phyloP scores from a whole-genome alignment of 2,888 invertebrate species.

The Acanthosepion lycidas region DNA sequence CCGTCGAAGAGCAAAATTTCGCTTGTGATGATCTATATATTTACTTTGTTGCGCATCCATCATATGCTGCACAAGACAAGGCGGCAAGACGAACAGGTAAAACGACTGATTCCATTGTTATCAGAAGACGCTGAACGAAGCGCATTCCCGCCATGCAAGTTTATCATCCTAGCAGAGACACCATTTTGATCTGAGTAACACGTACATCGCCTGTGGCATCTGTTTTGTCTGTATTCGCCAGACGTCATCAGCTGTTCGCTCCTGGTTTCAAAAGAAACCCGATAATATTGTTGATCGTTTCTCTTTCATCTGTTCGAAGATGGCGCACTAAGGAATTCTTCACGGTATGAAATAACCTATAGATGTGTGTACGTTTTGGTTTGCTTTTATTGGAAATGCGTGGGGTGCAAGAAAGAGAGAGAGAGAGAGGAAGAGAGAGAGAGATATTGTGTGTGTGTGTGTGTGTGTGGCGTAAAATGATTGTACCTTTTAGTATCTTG shows the following conservation, averaged over 20 bases:
- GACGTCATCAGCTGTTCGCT: neutral
- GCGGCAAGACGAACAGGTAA: neutral
- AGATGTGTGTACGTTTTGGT: neutral
- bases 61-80: neutral
- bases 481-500: no score
- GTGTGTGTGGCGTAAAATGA: no score
- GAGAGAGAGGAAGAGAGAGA: no score
- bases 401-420: no score
- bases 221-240: neutral
- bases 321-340: neutral
- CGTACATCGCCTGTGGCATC: neutral
- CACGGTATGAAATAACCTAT: neutral
- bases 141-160: neutral
- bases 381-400: neutral
- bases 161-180: neutral
- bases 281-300: neutral
- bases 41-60: neutral
- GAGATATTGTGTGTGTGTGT: no score
- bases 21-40: neutral
- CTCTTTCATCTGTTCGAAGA: neutral
- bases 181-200: neutral
- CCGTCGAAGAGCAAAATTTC: no score
- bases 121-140: neutral
- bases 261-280: neutral
- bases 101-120: neutral